A percentile compares a stretch with the other conserved stretches of the same genome.
These are phyloP conservation scores for Drosophila rubida DNA, from an alignment of 2,888 invertebrate genomes.

Conservation along the genomic window DNA sequence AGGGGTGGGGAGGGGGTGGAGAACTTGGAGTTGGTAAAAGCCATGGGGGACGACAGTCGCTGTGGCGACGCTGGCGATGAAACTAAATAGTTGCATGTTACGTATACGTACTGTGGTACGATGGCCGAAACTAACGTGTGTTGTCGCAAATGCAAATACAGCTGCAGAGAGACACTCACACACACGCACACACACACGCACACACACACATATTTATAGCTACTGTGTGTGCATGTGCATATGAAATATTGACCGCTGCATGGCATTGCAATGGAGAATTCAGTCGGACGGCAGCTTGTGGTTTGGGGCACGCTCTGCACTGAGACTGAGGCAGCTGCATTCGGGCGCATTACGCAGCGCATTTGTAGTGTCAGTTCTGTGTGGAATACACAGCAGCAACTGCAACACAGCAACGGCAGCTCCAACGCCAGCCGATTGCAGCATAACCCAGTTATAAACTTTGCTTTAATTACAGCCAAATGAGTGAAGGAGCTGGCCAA, in stretches of 20 bases:
- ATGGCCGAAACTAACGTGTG: conserved; percentile 35
- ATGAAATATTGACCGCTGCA: conserved; percentile 73
- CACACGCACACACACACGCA: conserved; percentile 19
- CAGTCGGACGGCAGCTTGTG: conserved; percentile 39
- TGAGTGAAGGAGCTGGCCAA: conserved; percentile 8
- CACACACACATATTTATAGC: too few relatives aligned
- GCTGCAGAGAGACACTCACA: conserved; percentile 14
- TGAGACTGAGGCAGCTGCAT: conserved; percentile 17
- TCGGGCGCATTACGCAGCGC: conserved; percentile 17
- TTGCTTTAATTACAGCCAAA: conserved; percentile 13
- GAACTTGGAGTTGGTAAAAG: background rate
- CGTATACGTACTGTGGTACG: conserved; percentile 76
- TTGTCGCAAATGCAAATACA: conserved; percentile 64
- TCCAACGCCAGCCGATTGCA: background rate
- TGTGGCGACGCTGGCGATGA: conserved; percentile 35
- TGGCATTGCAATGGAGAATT: conserved; percentile 46
- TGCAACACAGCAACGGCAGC: background rate
- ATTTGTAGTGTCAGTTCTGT: conserved; percentile 1
- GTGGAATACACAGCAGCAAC: conserved; percentile 6
- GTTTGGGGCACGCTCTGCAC: conserved; percentile 7
- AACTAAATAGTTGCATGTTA: conserved; percentile 70
- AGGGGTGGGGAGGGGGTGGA: conserved; percentile 7
- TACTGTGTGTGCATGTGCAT: conserved; percentile 57
- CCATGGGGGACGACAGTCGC: conserved; percentile 35
- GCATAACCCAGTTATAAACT: conserved; percentile 19